phyloP scores from a whole-genome alignment of 2,113 vertebrate species.

The Coracopsis vasa region DNA sequence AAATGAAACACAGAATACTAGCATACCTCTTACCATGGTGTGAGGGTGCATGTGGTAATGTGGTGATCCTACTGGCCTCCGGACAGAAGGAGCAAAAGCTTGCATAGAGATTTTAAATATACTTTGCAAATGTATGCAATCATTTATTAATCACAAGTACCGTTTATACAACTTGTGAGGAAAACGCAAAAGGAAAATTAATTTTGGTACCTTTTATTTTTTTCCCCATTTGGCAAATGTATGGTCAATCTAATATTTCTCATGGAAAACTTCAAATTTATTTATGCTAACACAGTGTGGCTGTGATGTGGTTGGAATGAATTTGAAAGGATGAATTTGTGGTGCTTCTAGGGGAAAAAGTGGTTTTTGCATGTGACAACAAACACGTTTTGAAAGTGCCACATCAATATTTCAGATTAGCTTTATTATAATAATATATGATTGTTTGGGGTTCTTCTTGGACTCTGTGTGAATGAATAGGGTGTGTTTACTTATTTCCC shows the following conservation, averaged over 20 bases:
- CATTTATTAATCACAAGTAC: not conserved
- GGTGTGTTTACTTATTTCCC: not conserved
- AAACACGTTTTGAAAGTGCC: not conserved
- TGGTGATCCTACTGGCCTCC: not conserved
- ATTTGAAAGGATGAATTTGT: not conserved
- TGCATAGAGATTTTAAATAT: not conserved
- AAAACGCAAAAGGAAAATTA: not conserved
- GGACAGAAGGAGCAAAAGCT: not conserved
- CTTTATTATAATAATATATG: not conserved
- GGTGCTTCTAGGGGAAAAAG: not conserved
- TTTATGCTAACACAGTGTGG: not conserved
- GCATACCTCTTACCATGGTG: fast-evolving
- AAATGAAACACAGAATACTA: not conserved
- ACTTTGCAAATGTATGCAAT: not conserved
- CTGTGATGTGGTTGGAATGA: not conserved
- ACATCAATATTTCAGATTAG: not conserved
- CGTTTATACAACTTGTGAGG: not conserved
- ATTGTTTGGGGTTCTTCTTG: not conserved
- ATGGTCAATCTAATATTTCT: not conserved
- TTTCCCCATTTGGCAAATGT: not conserved
- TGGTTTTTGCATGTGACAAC: not conserved
- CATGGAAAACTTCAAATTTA: not conserved
- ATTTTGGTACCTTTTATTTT: not conserved
- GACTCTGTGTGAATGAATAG: not conserved
- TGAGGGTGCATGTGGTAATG: not conserved